Conservation (phyloP, 2,113 vertebrate genomes). For the Lathamus discolor region DNA sequence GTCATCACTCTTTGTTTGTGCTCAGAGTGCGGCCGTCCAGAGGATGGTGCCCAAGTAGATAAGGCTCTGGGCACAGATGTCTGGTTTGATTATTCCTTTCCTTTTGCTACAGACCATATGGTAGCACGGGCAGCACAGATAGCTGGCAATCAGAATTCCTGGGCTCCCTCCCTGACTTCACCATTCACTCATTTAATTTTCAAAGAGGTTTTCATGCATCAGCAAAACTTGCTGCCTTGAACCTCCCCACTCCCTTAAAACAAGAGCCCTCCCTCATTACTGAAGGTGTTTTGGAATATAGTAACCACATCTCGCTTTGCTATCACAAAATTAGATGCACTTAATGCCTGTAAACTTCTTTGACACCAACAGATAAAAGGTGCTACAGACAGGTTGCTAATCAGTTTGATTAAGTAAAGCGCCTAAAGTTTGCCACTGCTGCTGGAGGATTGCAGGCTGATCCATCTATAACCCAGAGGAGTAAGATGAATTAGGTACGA, state of each 20-base stretch:
- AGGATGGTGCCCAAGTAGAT: conserved; percentile 34
- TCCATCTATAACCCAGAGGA: conserved; percentile 1
- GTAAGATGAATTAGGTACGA: conserved; percentile 40
- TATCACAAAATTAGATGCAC: neutral
- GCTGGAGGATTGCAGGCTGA: conserved; percentile 5
- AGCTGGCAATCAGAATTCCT: conserved; percentile 60
- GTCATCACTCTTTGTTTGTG: conserved; percentile 43
- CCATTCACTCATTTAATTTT: neutral
- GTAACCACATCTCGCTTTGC: neutral
- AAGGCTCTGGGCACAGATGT: conserved; percentile 35
- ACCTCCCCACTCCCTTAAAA: neutral
- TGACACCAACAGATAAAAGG: conserved; percentile 41
- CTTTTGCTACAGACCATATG: conserved; percentile 55
- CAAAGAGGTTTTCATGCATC: neutral
- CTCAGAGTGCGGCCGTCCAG: neutral
- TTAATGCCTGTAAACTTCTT: conserved; percentile 40
- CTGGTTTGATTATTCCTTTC: conserved; percentile 20
- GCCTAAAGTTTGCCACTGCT: conserved; percentile 21
- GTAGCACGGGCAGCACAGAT: neutral
- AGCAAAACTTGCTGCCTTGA: conserved; percentile 4
- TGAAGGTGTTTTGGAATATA: neutral
- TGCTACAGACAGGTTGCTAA: conserved; percentile 16
- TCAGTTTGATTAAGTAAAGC: conserved; percentile 55
- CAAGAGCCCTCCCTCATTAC: neutral
- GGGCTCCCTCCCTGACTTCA: neutral